Conservation (phyloP, 2,888 invertebrate genomes). For the Hanleya hanleyi region DNA sequence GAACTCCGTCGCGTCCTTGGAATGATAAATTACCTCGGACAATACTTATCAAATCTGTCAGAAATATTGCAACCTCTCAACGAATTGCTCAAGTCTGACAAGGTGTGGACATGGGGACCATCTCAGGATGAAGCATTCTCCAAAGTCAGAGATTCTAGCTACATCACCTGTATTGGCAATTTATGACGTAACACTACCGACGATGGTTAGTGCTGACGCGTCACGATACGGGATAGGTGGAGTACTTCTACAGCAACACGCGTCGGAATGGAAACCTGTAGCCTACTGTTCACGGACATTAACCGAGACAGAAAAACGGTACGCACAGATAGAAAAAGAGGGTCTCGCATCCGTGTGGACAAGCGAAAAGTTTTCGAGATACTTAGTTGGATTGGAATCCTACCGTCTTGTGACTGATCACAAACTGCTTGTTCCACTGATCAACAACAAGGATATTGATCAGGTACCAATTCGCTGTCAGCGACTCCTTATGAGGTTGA, state of each 20-base stretch:
- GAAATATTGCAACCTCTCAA: conserved; percentile 23
- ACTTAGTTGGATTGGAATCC: conserved; percentile 16
- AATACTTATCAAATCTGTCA: background rate
- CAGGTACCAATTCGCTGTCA: conserved; percentile 25
- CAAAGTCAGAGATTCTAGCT: conserved; percentile 26
- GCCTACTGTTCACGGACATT: conserved; percentile 44
- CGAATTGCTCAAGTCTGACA: conserved; percentile 27
- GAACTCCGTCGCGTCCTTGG: conserved; percentile 30
- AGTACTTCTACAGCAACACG: conserved; percentile 35
- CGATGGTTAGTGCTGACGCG: conserved; percentile 43
- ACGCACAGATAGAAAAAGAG: conserved; percentile 22
- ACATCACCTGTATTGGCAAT: conserved; percentile 37
- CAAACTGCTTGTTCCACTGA: conserved; percentile 33
- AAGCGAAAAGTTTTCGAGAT: conserved; percentile 37
- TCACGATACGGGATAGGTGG: conserved; percentile 45
- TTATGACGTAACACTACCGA: conserved; percentile 38
- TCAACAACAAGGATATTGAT: conserved; percentile 19
- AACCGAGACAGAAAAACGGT: conserved; percentile 33
- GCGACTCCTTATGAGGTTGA: conserved; percentile 26
- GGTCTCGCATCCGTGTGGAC: conserved; percentile 36
- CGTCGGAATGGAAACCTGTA: conserved; percentile 32
- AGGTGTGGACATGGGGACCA: conserved; percentile 29
- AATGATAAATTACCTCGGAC: conserved; percentile 33
- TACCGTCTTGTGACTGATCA: conserved; percentile 29
- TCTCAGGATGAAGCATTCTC: conserved; percentile 36